These are phyloP conservation scores for Botrylloides violaceus DNA, from an alignment of 23 tunicate genomes.

Conservation along the genomic window DNA sequence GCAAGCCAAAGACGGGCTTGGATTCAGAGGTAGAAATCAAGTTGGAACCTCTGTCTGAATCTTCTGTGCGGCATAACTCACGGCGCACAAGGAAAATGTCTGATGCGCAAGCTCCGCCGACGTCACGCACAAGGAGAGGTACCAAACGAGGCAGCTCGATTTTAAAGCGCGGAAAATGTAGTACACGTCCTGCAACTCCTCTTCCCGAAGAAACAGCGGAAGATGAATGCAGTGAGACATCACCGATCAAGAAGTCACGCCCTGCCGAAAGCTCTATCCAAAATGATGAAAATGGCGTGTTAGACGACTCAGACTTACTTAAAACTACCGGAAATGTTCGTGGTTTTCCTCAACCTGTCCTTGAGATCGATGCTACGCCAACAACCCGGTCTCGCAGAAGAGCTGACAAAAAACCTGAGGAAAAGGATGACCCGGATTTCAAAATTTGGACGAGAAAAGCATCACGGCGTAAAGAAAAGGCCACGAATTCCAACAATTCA, in stretches of 20 bases:
- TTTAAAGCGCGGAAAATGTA: neutral
- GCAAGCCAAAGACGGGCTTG: neutral
- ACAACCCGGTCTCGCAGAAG: neutral
- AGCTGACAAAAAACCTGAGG: neutral
- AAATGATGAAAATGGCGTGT: constrained; percentile 20
- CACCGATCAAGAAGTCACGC: neutral
- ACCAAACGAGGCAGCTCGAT: neutral
- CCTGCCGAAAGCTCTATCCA: neutral
- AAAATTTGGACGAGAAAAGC: neutral
- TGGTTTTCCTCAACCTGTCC: constrained; percentile 53
- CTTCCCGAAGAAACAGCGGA: constrained; percentile 22
- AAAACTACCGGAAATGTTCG: constrained; percentile 39
- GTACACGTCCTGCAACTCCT: constrained; percentile 40
- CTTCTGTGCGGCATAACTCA: no score
- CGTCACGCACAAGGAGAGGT: neutral
- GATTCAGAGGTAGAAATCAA: neutral
- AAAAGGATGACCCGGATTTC: neutral
- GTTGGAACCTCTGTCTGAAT: no score
- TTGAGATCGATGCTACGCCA: constrained; percentile 81
- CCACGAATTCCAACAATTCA: neutral
- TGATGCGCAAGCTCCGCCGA: neutral
- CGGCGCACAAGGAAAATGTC: neutral
- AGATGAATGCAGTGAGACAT: neutral
- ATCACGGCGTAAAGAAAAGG: neutral
- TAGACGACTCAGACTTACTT: constrained; percentile 30